Conservation (phyloP, 1,140 invertebrate genomes). For the Charaxes varanes region DNA sequence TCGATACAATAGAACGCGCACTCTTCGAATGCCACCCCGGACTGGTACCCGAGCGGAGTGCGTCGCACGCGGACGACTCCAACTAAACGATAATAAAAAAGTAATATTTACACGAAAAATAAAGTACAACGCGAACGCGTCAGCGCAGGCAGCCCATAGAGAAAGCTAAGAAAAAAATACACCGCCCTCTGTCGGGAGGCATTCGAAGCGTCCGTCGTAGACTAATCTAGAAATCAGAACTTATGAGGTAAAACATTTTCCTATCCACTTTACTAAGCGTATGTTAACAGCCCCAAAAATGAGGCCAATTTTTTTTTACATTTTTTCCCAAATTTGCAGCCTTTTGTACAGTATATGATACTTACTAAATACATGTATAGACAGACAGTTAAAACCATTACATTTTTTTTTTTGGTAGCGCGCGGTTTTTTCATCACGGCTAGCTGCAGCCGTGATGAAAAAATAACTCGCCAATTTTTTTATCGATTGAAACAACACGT, state of each 20-base stretch:
- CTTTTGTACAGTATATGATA: slow-evolving; percentile 73
- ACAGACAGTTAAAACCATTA: slow-evolving; percentile 65
- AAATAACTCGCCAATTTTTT: slow-evolving; percentile 36
- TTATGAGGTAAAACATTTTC: slow-evolving; percentile 63
- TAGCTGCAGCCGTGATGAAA: slow-evolving; percentile 20
- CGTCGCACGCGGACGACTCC: slow-evolving; percentile 18
- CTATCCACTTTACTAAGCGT: slow-evolving; percentile 70
- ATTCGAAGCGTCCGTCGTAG: slow-evolving; percentile 27
- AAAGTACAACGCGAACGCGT: slow-evolving; percentile 31
- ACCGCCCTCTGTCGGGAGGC: slow-evolving; percentile 24
- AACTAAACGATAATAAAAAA: slow-evolving; percentile 42
- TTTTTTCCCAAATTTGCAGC: slow-evolving; percentile 65
- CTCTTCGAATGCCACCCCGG: slow-evolving; percentile 33
- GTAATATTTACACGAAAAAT: slow-evolving; percentile 56
- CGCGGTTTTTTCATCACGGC: slow-evolving; percentile 28
- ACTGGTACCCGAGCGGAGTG: slow-evolving; percentile 22
- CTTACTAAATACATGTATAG: slow-evolving; percentile 71
- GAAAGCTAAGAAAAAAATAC: slow-evolving; percentile 37
- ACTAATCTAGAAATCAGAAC: slow-evolving; percentile 59
- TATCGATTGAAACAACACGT: slow-evolving; percentile 46
- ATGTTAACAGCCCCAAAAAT: slow-evolving; percentile 64
- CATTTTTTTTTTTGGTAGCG: slow-evolving; percentile 64
- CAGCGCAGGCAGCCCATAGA: slow-evolving; percentile 24
- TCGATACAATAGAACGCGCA: slow-evolving; percentile 30
- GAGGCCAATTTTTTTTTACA: slow-evolving; percentile 60